These are phyloP conservation scores for Vidua chalybeata DNA, from an alignment of 2,113 vertebrate genomes.

Conservation along the genomic window DNA sequence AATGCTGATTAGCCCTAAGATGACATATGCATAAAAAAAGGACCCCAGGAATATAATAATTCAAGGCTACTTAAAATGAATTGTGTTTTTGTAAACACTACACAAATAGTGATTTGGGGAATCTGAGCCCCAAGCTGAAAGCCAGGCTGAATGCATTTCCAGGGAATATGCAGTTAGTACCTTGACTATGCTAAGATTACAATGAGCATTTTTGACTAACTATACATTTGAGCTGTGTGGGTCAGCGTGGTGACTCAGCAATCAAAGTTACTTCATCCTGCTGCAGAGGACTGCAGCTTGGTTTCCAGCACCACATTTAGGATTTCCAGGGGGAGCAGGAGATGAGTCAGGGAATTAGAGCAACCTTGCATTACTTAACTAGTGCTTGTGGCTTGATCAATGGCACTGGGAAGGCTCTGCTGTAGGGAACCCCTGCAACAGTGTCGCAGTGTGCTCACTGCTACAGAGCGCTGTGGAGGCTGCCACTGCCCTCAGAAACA, in stretches of 20 bases:
- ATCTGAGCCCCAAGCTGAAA: not conserved
- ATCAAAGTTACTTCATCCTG: constrained; percentile 26
- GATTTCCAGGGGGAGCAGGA: constrained; percentile 53
- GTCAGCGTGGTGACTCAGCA: constrained; percentile 50
- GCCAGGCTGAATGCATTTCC: not conserved
- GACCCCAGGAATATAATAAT: constrained; percentile 25
- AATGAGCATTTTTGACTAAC: constrained; percentile 7
- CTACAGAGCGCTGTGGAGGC: not conserved
- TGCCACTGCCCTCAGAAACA: not conserved
- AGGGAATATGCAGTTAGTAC: not conserved
- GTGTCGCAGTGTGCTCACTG: constrained; percentile 51
- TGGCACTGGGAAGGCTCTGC: constrained; percentile 48
- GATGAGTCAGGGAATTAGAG: constrained; percentile 70
- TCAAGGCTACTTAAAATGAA: constrained; percentile 30
- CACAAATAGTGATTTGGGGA: not conserved
- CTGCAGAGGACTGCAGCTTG: constrained; percentile 55
- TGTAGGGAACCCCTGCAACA: constrained; percentile 61
- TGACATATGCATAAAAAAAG: not conserved
- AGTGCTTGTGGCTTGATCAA: constrained; percentile 51
- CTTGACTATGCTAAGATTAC: not conserved
- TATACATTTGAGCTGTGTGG: constrained; percentile 6
- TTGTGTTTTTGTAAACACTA: constrained; percentile 5
- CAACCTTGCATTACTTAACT: constrained; percentile 57
- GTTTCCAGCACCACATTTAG: constrained; percentile 39
- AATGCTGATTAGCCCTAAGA: constrained; percentile 59